phyloP scores from a whole-genome alignment of 1,140 invertebrate species.

The Trachymyrmex cornetzi region DNA sequence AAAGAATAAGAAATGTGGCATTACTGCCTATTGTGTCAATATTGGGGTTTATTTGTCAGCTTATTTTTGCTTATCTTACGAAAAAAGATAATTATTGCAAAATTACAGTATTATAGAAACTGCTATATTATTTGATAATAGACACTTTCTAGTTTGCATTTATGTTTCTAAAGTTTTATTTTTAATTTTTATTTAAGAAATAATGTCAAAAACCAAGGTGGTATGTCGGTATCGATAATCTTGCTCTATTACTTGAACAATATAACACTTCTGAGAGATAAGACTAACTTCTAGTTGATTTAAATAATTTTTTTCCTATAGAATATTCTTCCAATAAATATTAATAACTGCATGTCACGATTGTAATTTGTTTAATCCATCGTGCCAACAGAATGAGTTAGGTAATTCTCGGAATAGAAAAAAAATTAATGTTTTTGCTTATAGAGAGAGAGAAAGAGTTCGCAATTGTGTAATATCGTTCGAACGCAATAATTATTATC shows the following conservation, averaged over 20 bases:
- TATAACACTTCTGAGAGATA: not conserved
- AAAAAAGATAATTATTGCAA: too few species aligned
- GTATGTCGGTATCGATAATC: too few species aligned
- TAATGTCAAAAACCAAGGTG: too few species aligned
- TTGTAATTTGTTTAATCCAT: slow-evolving; percentile 16
- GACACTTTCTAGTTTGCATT: too few species aligned
- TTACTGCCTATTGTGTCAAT: too few species aligned
- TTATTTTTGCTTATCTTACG: too few species aligned
- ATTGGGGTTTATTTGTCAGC: too few species aligned
- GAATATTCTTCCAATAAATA: not conserved
- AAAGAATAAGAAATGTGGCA: too few species aligned
- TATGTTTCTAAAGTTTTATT: too few species aligned
- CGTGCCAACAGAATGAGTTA: not conserved
- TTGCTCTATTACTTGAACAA: not conserved
- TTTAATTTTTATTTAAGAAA: too few species aligned
- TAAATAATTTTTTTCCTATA: not conserved
- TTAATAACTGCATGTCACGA: slow-evolving; percentile 3
- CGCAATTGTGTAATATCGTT: slow-evolving; percentile 2
- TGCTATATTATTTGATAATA: too few species aligned
- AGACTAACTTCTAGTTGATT: not conserved
- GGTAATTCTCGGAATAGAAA: not conserved
- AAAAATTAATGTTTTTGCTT: not conserved
- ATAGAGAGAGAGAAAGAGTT: not conserved
- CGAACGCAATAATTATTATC: not conserved
- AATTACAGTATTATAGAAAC: too few species aligned